Conservation (phyloP, 2,113 vertebrate genomes). For the Solenodon paradoxus region DNA sequence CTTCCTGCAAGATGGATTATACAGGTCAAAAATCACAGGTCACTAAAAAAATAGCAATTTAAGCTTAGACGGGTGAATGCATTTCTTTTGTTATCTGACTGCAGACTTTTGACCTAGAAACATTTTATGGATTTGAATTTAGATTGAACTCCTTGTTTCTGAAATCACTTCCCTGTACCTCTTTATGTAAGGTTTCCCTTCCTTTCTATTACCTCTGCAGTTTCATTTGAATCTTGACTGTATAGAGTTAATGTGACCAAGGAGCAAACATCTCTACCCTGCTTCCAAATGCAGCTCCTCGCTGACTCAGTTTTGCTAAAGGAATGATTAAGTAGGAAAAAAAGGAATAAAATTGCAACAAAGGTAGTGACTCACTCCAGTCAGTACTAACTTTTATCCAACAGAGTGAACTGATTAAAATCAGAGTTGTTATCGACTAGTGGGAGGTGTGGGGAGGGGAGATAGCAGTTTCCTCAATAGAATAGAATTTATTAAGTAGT, state of each 20-base stretch:
- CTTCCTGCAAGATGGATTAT: background rate
- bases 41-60: background rate
- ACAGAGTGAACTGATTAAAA: background rate
- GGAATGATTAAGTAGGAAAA: background rate
- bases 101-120: slow-evolving; percentile 16
- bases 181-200: slow-evolving; percentile 21
- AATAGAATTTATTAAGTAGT: background rate
- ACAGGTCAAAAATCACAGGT: background rate
- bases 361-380: slow-evolving; percentile 55
- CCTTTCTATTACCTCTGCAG: background rate
- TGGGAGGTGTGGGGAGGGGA: slow-evolving; percentile 69
- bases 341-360: slow-evolving; percentile 21
- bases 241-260: background rate
- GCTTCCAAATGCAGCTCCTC: slow-evolving; percentile 1
- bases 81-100: background rate
- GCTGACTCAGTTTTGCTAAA: background rate
- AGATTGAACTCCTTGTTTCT: slow-evolving; percentile 34
- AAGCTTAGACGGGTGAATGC: background rate
- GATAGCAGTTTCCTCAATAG: slow-evolving; percentile 54
- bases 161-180: background rate
- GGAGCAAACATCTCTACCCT: background rate
- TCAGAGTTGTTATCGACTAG: slow-evolving; percentile 29
- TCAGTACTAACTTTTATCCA: slow-evolving; percentile 45
- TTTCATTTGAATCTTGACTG: background rate
- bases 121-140: slow-evolving; percentile 46